These are phyloP conservation scores for Tachina fera DNA, from an alignment of 2,888 invertebrate genomes.

Conservation along the genomic window DNA sequence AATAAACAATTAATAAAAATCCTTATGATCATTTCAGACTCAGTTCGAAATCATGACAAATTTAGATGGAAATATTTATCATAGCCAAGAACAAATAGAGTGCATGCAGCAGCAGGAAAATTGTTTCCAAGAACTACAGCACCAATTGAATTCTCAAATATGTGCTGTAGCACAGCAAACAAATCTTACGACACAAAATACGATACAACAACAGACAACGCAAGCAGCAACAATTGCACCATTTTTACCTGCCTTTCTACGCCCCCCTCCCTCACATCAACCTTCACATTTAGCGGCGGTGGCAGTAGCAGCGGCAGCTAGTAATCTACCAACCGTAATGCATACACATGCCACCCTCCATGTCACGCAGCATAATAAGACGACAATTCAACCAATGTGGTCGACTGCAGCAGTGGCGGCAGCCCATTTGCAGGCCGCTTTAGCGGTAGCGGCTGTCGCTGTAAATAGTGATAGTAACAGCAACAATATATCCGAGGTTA, in stretches of 20 bases:
- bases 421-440: conserved; percentile 85
- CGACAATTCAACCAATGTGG: conserved; percentile 81
- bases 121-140: conserved; percentile 80
- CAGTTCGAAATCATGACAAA: conserved; percentile 79
- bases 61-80: conserved; percentile 76
- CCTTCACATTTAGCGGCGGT: conserved; percentile 84
- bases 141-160: conserved; percentile 79
- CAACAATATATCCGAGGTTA: conserved; percentile 35
- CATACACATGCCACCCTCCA: conserved; percentile 57
- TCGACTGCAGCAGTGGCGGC: conserved; percentile 88
- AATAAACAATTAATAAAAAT: background rate
- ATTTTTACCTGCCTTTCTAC: conserved; percentile 80
- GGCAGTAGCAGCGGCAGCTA: conserved; percentile 80
- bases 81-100: conserved; percentile 78
- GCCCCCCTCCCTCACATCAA: conserved; percentile 79
- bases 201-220: conserved; percentile 47
- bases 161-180: conserved; percentile 65
- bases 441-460: conserved; percentile 79
- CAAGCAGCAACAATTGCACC: conserved; percentile 76
- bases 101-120: conserved; percentile 79
- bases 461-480: conserved; percentile 71
- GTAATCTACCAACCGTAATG: conserved; percentile 55
- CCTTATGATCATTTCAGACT: conserved; percentile 74
- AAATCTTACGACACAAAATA: conserved; percentile 51
- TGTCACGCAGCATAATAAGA: conserved; percentile 72